Conservation (phyloP, 1,140 invertebrate genomes). For the Aphaenogaster rudis region DNA sequence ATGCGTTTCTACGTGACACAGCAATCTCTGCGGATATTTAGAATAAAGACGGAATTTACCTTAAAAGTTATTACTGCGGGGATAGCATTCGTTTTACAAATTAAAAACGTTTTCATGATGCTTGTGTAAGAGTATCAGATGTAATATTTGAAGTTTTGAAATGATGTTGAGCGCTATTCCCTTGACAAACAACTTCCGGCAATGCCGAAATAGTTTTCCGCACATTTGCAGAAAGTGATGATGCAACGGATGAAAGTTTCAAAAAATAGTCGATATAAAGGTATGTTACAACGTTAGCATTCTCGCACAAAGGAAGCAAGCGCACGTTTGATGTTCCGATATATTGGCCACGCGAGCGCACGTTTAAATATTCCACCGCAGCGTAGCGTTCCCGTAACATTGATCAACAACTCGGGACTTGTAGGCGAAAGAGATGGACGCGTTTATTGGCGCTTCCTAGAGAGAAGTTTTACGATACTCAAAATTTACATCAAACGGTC, state of each 20-base stretch:
- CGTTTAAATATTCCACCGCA: constrained; percentile 63
- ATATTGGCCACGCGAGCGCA: constrained; percentile 37
- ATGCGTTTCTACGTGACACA: not conserved
- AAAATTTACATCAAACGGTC: constrained; percentile 48
- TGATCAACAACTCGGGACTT: constrained; percentile 55
- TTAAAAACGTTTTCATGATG: not conserved
- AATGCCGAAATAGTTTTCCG: not conserved
- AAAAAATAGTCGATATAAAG: constrained; percentile 29
- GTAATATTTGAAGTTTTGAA: constrained; percentile 19
- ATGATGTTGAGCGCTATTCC: not conserved
- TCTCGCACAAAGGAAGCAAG: constrained; percentile 22
- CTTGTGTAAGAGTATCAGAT: not conserved
- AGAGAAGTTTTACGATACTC: constrained; percentile 32
- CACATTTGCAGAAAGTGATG: constrained; percentile 25
- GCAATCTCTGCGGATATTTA: not conserved
- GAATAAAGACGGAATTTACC: not conserved
- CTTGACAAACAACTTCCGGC: constrained; percentile 4
- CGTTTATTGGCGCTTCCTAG: constrained; percentile 39
- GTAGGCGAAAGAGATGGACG: constrained; percentile 19
- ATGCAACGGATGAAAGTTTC: constrained; percentile 25
- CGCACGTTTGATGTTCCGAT: constrained; percentile 48
- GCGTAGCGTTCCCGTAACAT: constrained; percentile 50
- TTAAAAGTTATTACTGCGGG: not conserved
- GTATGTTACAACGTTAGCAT: constrained; percentile 27
- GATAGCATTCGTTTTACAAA: not conserved